Evolutionary conservation across 2,797 vertebrate genomes (phyloP).

Genomic region (Champsocephalus gunnari): DNA sequence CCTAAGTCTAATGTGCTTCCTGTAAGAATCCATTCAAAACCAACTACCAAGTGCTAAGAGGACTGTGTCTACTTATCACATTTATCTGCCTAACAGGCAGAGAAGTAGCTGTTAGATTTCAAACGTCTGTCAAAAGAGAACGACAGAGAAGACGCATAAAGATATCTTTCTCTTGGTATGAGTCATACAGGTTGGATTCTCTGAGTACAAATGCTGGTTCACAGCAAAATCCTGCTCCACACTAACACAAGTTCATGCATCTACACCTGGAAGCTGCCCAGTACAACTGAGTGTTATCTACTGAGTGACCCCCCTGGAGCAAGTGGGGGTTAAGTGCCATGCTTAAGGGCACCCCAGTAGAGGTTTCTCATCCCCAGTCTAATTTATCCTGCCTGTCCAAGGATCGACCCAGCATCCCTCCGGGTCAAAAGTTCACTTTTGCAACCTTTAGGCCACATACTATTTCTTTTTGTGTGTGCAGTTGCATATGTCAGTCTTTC

Average conservation of each 20-base stretch:
- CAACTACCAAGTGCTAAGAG: constrained; percentile 3
- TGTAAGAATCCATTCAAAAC: constrained; percentile 29
- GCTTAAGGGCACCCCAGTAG: constrained; percentile 54
- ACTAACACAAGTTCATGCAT: constrained; percentile 15
- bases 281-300: constrained; percentile 35
- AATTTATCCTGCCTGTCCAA: constrained; percentile 61
- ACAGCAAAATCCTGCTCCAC: constrained; percentile 8
- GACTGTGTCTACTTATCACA: constrained; percentile 25
- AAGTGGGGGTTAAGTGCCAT: constrained; percentile 54
- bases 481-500: constrained; percentile 30
- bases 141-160: constrained; percentile 14
- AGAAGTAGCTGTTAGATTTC: background rate
- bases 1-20: constrained; percentile 24
- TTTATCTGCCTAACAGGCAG: constrained; percentile 20
- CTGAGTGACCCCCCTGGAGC: constrained; percentile 31
- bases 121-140: constrained; percentile 8
- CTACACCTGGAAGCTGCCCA: constrained; percentile 22
- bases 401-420: constrained; percentile 25
- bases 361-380: constrained; percentile 52
- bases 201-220: background rate
- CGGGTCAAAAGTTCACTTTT: constrained; percentile 42
- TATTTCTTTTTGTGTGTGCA: constrained; percentile 15
- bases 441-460: constrained; percentile 43
- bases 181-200: constrained; percentile 1
- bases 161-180: background rate